Conservation (phyloP, 2,113 vertebrate species). For the Chaetorhynchus papuensis region DNA sequence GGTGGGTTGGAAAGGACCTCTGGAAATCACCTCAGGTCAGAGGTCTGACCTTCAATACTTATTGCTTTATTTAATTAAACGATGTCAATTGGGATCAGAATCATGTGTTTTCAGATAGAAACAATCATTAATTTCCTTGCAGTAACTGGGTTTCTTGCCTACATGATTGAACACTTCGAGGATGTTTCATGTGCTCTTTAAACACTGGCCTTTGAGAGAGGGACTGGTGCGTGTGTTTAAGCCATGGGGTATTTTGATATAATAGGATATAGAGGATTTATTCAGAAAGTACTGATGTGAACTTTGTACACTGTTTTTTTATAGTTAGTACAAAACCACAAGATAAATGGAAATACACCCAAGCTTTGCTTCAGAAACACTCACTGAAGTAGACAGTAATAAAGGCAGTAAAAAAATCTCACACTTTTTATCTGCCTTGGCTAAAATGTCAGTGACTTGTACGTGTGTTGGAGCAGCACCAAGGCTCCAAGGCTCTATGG, state of each 20-base stretch:
- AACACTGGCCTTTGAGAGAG: background rate
- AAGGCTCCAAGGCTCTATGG: background rate
- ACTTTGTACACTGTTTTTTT: background rate
- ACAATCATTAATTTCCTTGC: background rate
- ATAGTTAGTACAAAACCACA: background rate
- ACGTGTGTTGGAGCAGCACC: background rate
- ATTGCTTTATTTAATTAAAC: background rate
- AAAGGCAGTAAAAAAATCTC: background rate
- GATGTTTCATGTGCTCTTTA: background rate
- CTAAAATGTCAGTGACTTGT: background rate
- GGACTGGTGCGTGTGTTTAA: background rate
- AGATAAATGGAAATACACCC: background rate
- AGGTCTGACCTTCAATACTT: background rate
- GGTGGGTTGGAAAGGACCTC: background rate
- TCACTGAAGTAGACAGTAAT: background rate
- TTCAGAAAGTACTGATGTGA: background rate
- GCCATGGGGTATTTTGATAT: background rate
- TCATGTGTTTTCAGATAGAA: background rate
- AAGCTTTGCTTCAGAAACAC: background rate
- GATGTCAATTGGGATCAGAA: background rate
- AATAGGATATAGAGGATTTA: background rate
- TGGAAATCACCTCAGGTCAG: background rate
- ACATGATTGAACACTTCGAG: fast-evolving
- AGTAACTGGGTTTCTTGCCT: background rate
- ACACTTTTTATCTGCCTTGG: background rate